phyloP scores from a whole-genome alignment of 2,113 vertebrate genomes.

The Myrmecobius fasciatus region DNA sequence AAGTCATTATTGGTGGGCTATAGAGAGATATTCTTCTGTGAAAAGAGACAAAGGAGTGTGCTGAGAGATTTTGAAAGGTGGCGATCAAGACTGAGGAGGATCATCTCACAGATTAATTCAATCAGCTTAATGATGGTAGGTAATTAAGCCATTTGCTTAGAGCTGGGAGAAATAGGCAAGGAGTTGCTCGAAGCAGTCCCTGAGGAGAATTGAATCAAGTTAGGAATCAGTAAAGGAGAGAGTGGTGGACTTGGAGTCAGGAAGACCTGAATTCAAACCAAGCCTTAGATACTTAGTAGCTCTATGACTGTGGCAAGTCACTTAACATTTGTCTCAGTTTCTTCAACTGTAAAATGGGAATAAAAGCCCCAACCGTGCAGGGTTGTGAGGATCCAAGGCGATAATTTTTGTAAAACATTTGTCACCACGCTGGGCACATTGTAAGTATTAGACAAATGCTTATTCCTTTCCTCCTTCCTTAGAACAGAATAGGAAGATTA shows the following conservation, averaged over 20 bases:
- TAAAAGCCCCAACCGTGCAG: not conserved
- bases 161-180: not conserved
- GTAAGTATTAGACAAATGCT: not conserved
- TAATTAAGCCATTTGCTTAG: not conserved
- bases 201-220: not conserved
- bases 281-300: not conserved
- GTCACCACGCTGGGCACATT: fast-evolving
- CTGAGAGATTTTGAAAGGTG: not conserved
- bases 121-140: not conserved
- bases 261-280: not conserved
- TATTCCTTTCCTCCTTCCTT: not conserved
- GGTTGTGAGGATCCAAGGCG: not conserved
- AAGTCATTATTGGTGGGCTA: not conserved
- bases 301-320: not conserved
- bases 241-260: too few species aligned
- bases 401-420: not conserved
- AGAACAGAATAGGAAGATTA: not conserved
- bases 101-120: not conserved
- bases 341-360: not conserved
- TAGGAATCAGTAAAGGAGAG: not conserved
- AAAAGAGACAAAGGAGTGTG: not conserved
- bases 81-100: not conserved
- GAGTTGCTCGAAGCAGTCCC: not conserved
- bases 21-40: not conserved
- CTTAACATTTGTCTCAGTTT: not conserved